phyloP scores from a whole-genome alignment of 2,888 invertebrate species.

The Microctonus hyperodae region DNA sequence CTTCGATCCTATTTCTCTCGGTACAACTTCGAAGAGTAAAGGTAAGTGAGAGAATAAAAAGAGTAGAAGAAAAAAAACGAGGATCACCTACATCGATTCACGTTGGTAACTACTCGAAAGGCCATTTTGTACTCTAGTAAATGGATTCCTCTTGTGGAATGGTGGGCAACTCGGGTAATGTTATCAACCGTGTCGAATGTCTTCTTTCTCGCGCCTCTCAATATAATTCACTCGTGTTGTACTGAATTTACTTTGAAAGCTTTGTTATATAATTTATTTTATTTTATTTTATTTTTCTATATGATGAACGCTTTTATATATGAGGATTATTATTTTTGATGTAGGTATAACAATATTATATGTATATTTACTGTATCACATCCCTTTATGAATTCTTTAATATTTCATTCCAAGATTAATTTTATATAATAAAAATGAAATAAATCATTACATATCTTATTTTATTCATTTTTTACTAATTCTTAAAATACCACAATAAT shows the following conservation, averaged over 20 bases:
- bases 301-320: too few species aligned
- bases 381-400: too few species aligned
- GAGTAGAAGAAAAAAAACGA: not conserved
- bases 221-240: not conserved
- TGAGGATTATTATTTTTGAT: not conserved
- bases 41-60: not conserved
- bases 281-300: not conserved
- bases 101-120: slow-evolving; percentile 16
- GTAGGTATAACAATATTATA: too few species aligned
- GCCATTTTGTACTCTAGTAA: slow-evolving; percentile 21
- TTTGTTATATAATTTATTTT: not conserved
- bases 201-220: not conserved
- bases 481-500: not conserved
- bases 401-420: not conserved
- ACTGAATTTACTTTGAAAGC: slow-evolving; percentile 11
- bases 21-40: not conserved
- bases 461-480: not conserved
- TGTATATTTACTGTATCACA: too few species aligned
- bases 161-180: slow-evolving; percentile 5
- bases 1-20: slow-evolving; percentile 18
- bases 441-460: not conserved
- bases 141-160: slow-evolving; percentile 3
- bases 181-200: slow-evolving; percentile 24
- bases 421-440: not conserved
- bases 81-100: slow-evolving; percentile 26